Conservation (phyloP, 2,888 invertebrate genomes). For the Leucophenga maculata region DNA sequence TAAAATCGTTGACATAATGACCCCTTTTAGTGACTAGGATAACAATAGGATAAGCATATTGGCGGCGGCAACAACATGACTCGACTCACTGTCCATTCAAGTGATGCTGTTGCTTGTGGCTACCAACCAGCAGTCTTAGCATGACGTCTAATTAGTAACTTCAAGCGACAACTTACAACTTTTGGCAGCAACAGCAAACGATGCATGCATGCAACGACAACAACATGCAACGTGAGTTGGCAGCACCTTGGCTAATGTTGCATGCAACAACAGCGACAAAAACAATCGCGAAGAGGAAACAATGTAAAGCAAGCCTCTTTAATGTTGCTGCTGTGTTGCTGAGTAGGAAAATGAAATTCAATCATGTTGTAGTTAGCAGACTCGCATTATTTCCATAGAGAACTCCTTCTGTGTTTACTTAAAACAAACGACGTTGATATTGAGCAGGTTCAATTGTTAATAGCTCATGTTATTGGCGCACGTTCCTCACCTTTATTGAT, state of each 20-base stretch:
- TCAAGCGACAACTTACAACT: background rate
- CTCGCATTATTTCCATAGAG: background rate
- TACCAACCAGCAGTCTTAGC: slow-evolving; percentile 47
- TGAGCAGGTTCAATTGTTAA: background rate
- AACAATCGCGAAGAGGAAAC: slow-evolving; percentile 11
- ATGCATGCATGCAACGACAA: background rate
- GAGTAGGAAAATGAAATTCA: slow-evolving; percentile 16
- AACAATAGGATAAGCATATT: slow-evolving; percentile 55
- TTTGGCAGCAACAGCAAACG: too few relatives aligned
- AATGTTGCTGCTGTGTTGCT: slow-evolving; percentile 11
- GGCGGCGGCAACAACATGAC: slow-evolving; percentile 35
- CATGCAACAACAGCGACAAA: slow-evolving; percentile 28
- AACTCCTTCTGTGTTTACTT: background rate
- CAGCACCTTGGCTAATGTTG: slow-evolving; percentile 34
- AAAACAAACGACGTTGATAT: background rate
- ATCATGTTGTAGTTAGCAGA: slow-evolving; percentile 8
- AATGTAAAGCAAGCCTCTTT: slow-evolving; percentile 22
- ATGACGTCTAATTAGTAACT: slow-evolving; percentile 61
- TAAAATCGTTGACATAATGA: slow-evolving; percentile 66
- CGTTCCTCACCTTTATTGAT: slow-evolving; percentile 69
- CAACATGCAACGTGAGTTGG: slow-evolving; percentile 30
- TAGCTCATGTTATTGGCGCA: slow-evolving; percentile 47
- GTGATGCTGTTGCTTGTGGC: slow-evolving; percentile 26
- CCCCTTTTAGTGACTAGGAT: slow-evolving; percentile 63
- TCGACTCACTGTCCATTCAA: background rate